These are phyloP conservation scores for Atta texana DNA, from an alignment of 1,140 invertebrate species.

Conservation along the genomic window DNA sequence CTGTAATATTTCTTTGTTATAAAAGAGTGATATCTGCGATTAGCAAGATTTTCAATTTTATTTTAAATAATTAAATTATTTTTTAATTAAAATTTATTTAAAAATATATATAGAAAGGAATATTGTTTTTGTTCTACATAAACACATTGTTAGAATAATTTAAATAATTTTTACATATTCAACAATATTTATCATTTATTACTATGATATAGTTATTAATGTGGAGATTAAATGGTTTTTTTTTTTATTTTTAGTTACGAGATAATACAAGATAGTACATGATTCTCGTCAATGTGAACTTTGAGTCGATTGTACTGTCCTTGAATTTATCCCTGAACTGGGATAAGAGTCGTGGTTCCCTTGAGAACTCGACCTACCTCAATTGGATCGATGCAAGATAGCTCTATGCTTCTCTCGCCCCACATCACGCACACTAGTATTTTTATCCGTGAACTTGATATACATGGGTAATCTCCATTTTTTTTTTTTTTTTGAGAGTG, in stretches of 20 bases:
- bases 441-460: slow-evolving; percentile 74
- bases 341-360: slow-evolving; percentile 82
- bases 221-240: neutral
- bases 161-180: neutral
- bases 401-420: slow-evolving; percentile 72
- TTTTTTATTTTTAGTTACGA: neutral
- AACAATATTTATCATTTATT: slow-evolving; percentile 1
- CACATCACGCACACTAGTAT: slow-evolving; percentile 72
- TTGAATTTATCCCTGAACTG: slow-evolving; percentile 85
- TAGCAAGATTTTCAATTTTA: neutral
- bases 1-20: neutral
- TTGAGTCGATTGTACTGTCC: slow-evolving; percentile 76
- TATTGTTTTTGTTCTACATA: neutral
- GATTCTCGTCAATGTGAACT: slow-evolving; percentile 14
- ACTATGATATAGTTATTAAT: neutral
- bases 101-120: neutral
- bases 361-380: slow-evolving; percentile 83
- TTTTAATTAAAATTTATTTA: neutral
- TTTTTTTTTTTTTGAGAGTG: slow-evolving; percentile 27
- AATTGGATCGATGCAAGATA: slow-evolving; percentile 84
- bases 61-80: slow-evolving; percentile 5
- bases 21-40: neutral
- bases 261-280: neutral
- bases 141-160: neutral
- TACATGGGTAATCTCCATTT: slow-evolving; percentile 24